phyloP scores from a whole-genome alignment of 2,797 vertebrate genomes.

The Tangara arthus region DNA sequence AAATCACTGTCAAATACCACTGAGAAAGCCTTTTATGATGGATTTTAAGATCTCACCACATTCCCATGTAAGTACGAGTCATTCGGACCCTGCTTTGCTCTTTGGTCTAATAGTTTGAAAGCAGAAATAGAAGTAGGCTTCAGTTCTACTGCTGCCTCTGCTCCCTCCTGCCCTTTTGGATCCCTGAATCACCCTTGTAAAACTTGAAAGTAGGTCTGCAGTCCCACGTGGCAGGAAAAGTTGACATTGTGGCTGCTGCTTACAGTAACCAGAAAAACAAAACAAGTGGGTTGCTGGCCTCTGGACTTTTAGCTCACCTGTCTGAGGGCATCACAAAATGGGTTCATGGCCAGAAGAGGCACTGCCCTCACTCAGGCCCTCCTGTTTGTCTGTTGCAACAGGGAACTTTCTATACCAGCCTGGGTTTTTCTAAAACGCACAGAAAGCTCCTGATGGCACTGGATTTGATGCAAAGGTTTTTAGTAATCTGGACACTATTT shows the following conservation, averaged over 20 bases:
- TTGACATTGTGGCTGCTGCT: accelerated
- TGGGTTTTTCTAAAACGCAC: neutral
- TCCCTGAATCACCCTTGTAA: neutral
- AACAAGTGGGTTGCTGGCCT: neutral
- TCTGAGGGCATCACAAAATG: neutral
- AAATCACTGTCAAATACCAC: neutral
- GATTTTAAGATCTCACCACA: accelerated
- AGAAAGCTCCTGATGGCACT: neutral
- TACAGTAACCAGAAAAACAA: neutral
- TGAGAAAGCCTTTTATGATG: neutral
- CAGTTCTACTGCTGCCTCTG: neutral
- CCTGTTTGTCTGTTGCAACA: neutral
- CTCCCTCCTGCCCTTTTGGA: neutral
- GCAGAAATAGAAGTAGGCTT: neutral
- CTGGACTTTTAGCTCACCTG: neutral
- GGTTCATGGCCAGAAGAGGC: neutral
- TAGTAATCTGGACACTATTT: neutral
- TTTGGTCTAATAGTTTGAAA: neutral
- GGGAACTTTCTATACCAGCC: neutral
- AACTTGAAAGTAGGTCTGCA: neutral
- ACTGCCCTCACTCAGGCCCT: neutral
- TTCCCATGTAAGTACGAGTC: neutral
- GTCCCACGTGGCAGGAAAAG: neutral
- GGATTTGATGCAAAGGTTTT: neutral
- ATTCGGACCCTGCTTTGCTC: neutral